These are phyloP conservation scores for Muscidifurax raptorellus DNA, from an alignment of 1,140 invertebrate genomes.

Conservation along the genomic window DNA sequence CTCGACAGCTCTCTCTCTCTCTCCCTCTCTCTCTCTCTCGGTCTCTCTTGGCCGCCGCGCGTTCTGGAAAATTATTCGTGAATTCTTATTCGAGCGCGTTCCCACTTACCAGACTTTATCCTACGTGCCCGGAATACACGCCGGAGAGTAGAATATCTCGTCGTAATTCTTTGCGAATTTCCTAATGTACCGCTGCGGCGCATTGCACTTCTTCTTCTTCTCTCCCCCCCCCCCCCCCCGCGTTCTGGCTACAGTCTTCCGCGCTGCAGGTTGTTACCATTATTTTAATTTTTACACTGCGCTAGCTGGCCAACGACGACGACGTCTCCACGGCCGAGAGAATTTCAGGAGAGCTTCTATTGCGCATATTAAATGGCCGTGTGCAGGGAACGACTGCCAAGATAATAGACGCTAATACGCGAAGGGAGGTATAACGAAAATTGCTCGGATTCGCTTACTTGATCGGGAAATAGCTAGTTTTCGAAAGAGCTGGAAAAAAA, in stretches of 20 bases:
- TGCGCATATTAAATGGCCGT: constrained; percentile 37
- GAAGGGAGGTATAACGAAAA: neutral
- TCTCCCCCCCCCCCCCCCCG: no score
- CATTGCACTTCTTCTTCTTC: constrained; percentile 28
- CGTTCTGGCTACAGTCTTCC: neutral
- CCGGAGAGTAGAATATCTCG: constrained; percentile 53
- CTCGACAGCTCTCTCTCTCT: constrained; percentile 31
- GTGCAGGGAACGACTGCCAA: neutral
- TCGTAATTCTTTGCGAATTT: constrained; percentile 62
- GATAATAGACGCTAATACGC: no score
- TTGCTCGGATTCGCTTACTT: neutral
- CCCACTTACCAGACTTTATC: constrained; percentile 60
- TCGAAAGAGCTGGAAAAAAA: neutral
- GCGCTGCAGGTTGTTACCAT: constrained; percentile 38
- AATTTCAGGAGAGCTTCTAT: constrained; percentile 29
- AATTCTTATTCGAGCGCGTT: constrained; percentile 63
- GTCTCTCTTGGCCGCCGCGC: neutral
- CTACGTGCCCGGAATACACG: constrained; percentile 60
- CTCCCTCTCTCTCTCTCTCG: constrained; percentile 1
- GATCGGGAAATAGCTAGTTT: no score
- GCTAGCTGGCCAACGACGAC: neutral
- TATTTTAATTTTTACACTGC: constrained; percentile 49
- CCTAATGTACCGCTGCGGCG: constrained; percentile 53
- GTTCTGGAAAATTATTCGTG: constrained; percentile 59
- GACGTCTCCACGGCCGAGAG: neutral